Base-by-base conservation (phyloP, 2,888 invertebrate genomes). In the Galeopsomyia nigrocyanea region DNA sequence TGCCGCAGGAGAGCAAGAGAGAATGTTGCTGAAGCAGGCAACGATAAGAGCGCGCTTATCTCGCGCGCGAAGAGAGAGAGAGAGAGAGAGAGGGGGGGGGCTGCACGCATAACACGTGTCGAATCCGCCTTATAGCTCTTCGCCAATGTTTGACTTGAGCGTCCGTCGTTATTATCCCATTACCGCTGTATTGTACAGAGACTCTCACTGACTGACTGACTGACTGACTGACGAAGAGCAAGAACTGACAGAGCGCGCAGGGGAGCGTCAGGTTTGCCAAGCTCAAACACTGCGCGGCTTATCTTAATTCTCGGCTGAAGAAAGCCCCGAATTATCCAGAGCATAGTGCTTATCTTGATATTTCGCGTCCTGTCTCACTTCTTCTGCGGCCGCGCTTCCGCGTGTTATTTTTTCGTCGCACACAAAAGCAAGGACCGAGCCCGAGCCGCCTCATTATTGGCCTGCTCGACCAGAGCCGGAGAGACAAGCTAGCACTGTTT, bases 271-370 rank as follows among this genome's bases (percentile, higher is more conserved):
- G 53, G 80, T 83, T 83, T 81, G 81, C 80, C 67, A 70, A 70
- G 74, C 77, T 79, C 78, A 80, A 81, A 82, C 78, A 81, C 56
- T 13, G 13, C 17, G 53, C 26, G 21, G 50, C 76, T 82, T 81
- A 81, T 82, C 82, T 82, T 79, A 79, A 81, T 82, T 80, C 79
- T 74, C 76, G 78, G 80, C 81, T 79, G 81, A 82, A 81, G 78
- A 77, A 76, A 80, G 79, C 75, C 77, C 75, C 77, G 70, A 71
- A 73, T 68, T 61, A 75, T 75, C 71, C 66, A 39, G 39, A 39
- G 39, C 39, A 10, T 39, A 3, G 73, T 72, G 64, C 76, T 82
- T 81, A 81, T 81, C 81, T 39, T 79, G 79, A 82, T 80, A 67
- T 68, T 39, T 72, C 60, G 70, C 75, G 75, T 77, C 78, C 77